Evolutionary conservation across 2,888 invertebrate genomes (phyloP).

Genomic region (Schizotus pectinicornis): DNA sequence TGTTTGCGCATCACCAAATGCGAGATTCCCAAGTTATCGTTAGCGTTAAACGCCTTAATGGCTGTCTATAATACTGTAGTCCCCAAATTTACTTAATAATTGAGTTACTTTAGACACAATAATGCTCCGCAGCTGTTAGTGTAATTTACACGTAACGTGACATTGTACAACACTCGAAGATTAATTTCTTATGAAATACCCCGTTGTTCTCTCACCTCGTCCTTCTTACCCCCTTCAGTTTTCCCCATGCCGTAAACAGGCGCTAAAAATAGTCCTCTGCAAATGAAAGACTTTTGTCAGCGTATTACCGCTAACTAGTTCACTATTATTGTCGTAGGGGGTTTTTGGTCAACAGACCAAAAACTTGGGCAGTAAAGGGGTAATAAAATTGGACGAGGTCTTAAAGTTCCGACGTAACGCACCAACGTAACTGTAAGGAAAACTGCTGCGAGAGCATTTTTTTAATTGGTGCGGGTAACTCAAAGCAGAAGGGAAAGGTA

Average conservation of each 20-base stretch:
- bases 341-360: too few relatives aligned
- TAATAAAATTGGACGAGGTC: too few relatives aligned
- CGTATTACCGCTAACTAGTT: background rate
- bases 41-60: background rate
- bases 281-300: background rate
- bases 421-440: too few relatives aligned
- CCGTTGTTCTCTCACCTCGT: slow-evolving; percentile 1
- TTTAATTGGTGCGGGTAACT: too few relatives aligned
- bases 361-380: too few relatives aligned
- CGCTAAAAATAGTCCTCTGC: slow-evolving; percentile 3
- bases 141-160: slow-evolving; percentile 13
- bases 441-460: too few relatives aligned
- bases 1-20: background rate
- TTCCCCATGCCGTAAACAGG: background rate
- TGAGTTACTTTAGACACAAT: slow-evolving; percentile 4
- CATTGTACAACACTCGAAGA: slow-evolving; percentile 10
- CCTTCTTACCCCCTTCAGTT: background rate
- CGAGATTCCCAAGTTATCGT: background rate
- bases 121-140: background rate
- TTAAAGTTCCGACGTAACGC: too few relatives aligned
- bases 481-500: too few relatives aligned
- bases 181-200: slow-evolving; percentile 15
- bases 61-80: background rate
- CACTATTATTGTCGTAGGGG: too few relatives aligned
- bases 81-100: slow-evolving; percentile 3